Evolutionary conservation across 2,113 vertebrate species (phyloP), one percentile per base, ranked within the genome.

Genomic region (Spilogale gracilis): DNA sequence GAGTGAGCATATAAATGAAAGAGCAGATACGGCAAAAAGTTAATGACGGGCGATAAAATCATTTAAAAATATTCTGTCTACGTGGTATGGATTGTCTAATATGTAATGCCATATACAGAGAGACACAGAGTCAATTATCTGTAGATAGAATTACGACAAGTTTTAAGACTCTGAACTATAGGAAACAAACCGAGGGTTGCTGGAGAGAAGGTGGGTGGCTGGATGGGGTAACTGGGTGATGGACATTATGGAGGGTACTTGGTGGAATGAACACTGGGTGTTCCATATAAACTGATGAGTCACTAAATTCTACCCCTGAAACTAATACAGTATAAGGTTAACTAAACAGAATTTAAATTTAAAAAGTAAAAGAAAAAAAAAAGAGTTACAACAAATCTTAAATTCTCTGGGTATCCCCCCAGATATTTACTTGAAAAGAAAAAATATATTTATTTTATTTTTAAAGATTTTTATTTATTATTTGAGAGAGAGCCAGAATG

Each of bases 381-480:
- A 71, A 71, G 17, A 71, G 21, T 73, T n/a, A n/a, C 3, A 69
- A 69, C 65, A 69, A 69, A n/a, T n/a, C 63, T 73, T 74, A 60
- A 60, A 78, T 89, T 89, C 56, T 89, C n/a, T 73, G n/a, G 8
- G 21, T 61, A 91, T 78, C 4, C 6, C 21, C 25, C 38, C 25
- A 86, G 18, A 85, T 74, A 58, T 20, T 85, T 43, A 95, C 38
- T 96, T 89, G 82, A 65, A 80, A 95, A 89, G 82, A 91, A 94
- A 90, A 92, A 30, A 20, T 58, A 85, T 93, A 94, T 20, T 65
- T 23, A 93, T 67, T 89, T 92, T 65, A 30, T 65, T 65, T 65
- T 30, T 30, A 65, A 65, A 32, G 63, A 10, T 65, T 32, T 65
- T 65, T 32, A 32, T 14, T 30, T 63, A 27, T 63, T 65, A 65